A percentile compares a stretch with the other conserved stretches of the same genome.
Evolutionary conservation across 2,888 invertebrate species (phyloP).

Genomic region (Pollenia angustigena): DNA sequence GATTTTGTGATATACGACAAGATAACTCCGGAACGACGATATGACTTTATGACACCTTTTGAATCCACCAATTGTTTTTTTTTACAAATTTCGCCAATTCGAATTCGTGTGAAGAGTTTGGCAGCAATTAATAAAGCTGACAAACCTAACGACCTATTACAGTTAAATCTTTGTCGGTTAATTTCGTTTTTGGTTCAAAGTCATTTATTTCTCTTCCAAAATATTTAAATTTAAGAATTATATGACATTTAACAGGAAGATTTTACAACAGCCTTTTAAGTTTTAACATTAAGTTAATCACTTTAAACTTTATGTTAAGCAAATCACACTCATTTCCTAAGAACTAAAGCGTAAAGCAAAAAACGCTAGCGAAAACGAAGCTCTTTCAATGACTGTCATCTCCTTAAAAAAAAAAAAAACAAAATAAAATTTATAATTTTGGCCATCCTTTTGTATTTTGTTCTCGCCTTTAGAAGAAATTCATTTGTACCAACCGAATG

Average conservation of each 20-base stretch:
- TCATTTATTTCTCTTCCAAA: not conserved
- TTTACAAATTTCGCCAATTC: too few species aligned
- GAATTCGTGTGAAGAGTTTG: too few species aligned
- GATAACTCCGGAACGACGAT: too few species aligned
- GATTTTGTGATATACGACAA: too few species aligned
- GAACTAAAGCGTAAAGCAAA: slow-evolving; percentile 20
- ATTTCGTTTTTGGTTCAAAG: not conserved
- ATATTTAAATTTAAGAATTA: not conserved
- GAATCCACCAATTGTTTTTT: too few species aligned
- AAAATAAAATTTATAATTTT: slow-evolving; percentile 29
- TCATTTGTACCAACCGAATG: not conserved
- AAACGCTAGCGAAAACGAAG: not conserved
- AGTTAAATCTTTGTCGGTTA: too few species aligned
- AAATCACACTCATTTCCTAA: slow-evolving; percentile 34
- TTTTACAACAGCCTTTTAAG: slow-evolving; percentile 1
- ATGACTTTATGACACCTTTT: too few species aligned
- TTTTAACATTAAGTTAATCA: slow-evolving; percentile 44
- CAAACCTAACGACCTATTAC: too few species aligned
- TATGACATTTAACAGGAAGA: not conserved
- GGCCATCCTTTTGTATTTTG: slow-evolving; percentile 42
- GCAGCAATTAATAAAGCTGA: too few species aligned
- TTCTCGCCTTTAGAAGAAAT: not conserved
- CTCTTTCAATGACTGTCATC: slow-evolving; percentile 44
- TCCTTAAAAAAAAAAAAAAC: not conserved
- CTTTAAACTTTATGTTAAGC: slow-evolving; percentile 38